phyloP scores from a whole-genome alignment of 2,888 invertebrate genomes.

The Agrotis puta region DNA sequence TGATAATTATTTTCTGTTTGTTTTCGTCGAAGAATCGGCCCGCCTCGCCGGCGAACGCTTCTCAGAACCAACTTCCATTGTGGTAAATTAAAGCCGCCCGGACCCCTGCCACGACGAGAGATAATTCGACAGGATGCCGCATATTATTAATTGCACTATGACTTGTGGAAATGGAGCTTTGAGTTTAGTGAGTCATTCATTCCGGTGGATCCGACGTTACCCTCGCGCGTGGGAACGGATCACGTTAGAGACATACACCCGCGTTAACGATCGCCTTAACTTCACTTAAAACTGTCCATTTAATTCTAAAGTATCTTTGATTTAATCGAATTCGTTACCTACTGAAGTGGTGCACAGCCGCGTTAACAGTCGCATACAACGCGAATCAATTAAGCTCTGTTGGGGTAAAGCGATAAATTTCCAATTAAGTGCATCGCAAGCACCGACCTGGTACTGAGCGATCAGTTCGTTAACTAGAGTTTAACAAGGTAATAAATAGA shows the following conservation, averaged over 20 bases:
- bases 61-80: constrained; percentile 90
- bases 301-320: constrained; percentile 65
- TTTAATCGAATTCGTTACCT: constrained; percentile 71
- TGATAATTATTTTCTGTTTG: constrained; percentile 91
- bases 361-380: constrained; percentile 77
- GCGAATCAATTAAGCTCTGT: constrained; percentile 85
- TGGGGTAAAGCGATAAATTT: constrained; percentile 85
- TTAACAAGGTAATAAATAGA: constrained; percentile 90
- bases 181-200: constrained; percentile 90
- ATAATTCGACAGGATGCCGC: constrained; percentile 91
- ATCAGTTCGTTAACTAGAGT: constrained; percentile 89
- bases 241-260: constrained; percentile 81
- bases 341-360: constrained; percentile 69
- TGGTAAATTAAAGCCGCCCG: constrained; percentile 91
- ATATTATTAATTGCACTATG: constrained; percentile 91
- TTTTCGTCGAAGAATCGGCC: constrained; percentile 90
- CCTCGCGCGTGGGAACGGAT: constrained; percentile 86
- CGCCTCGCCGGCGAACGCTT: constrained; percentile 88
- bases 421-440: constrained; percentile 84
- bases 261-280: constrained; percentile 76
- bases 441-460: constrained; percentile 79
- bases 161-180: constrained; percentile 90
- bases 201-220: constrained; percentile 81
- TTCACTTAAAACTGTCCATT: constrained; percentile 68
- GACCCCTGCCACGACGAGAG: constrained; percentile 90